Base-by-base conservation (phyloP, 2,113 vertebrate genomes). In the Crotalus helleri region DNA sequence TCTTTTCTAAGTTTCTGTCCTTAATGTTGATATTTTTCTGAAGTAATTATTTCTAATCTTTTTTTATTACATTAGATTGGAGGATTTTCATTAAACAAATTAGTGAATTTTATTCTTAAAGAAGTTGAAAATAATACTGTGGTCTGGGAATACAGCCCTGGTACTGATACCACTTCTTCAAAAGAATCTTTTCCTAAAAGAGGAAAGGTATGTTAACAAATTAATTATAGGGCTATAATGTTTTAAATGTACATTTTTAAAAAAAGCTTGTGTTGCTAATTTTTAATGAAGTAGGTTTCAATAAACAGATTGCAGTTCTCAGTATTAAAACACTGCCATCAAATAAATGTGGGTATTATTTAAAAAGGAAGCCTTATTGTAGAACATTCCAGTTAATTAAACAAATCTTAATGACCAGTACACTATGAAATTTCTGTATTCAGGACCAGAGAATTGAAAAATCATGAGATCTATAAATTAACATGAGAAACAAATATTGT, bases 31-130 rank as follows among this genome's bases (percentile, higher is more conserved):
- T 64, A 24, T 88, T 88, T 13, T 6, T 5, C 19, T n/a, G 46
- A 8, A 33, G 15, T 19, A 51, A 21, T 90, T 24, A 15, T 54
- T 39, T 39, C 9, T 58, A 26, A 58, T 57, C 2, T 17, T 21
- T 49, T 94, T 96, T 33, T 89, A 8, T 33, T 17, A 86, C 86
- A 23, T 33, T 95, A 98, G 98, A 97, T 98, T 92, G 98, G 96
- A 97, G 97, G 96, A 92, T 98, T 98, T 96, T 98, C 98, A 44
- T 92, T 98, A 92, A 97, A 97, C 51, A 98, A 97, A 96, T 94
- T 98, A 94, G 95, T 87, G 29, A 96, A 98, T 92, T 99, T 98
- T 96, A 97, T 92, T 93, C 97, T 99, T 94, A 98, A 96, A 51
- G 97, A 97, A 81, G n/a, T 97, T 0, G 97, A 98, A 85, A 97